Conservation (phyloP, 2,888 invertebrate genomes). For the Calameuta pallipes region DNA sequence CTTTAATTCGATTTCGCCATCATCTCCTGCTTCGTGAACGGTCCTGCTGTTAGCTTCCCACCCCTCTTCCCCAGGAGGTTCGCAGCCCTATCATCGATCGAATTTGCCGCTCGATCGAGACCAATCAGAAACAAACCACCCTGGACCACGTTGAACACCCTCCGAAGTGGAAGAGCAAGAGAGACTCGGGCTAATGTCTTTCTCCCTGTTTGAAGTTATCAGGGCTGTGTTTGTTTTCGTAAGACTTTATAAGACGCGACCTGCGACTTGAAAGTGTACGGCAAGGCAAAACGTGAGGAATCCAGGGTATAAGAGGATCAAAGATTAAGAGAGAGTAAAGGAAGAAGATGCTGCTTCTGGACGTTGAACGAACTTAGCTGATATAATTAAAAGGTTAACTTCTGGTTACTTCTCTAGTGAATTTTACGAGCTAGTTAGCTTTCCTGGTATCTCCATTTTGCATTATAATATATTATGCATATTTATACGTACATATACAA, state of each 20-base stretch:
- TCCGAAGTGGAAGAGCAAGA: neutral
- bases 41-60: neutral
- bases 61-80: neutral
- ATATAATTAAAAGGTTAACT: slow-evolving; percentile 2
- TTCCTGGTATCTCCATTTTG: neutral
- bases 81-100: slow-evolving; percentile 14
- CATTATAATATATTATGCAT: neutral
- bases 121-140: slow-evolving; percentile 21
- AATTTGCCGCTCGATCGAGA: slow-evolving; percentile 23
- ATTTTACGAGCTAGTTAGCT: neutral
- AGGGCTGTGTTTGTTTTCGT: neutral
- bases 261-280: neutral
- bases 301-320: slow-evolving; percentile 3
- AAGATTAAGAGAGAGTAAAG: neutral
- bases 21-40: slow-evolving; percentile 15
- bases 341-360: neutral
- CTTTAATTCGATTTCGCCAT: slow-evolving; percentile 25
- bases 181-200: neutral
- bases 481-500: neutral
- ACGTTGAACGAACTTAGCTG: neutral
- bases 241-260: neutral
- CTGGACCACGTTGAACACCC: slow-evolving; percentile 5
- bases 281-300: neutral
- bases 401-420: neutral
- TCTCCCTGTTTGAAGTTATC: neutral